Evolutionary conservation across 1,140 invertebrate species (phyloP).

Genomic region (Drosophila ambigua): DNA sequence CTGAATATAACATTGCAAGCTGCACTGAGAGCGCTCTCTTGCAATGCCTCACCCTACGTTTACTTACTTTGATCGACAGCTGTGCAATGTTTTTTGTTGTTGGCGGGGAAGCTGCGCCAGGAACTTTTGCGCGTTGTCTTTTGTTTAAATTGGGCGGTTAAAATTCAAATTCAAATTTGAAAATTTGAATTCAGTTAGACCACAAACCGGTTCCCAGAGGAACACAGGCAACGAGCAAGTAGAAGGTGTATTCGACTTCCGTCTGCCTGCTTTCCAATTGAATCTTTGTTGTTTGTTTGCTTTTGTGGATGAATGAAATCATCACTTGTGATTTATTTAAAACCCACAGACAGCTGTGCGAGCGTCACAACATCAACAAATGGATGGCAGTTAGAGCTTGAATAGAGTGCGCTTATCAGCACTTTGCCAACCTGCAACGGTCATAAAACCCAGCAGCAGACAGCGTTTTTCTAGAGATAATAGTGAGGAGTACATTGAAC

Average conservation of each 20-base stretch:
- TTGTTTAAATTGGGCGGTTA: constrained; percentile 50
- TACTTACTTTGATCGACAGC: constrained; percentile 10
- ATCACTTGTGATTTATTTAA: constrained; percentile 10
- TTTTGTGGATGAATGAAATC: constrained; percentile 14
- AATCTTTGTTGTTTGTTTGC: constrained; percentile 31
- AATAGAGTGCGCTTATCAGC: background rate
- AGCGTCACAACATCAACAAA: too few relatives aligned
- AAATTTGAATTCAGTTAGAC: constrained; percentile 33
- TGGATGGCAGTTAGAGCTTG: too few relatives aligned
- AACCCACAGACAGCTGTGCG: too few relatives aligned
- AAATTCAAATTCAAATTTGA: constrained; percentile 56
- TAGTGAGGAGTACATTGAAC: constrained; percentile 14
- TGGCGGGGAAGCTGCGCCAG: constrained; percentile 45
- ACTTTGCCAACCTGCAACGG: background rate
- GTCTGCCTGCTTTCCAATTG: constrained; percentile 13
- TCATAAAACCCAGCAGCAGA: background rate
- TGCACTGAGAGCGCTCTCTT: too few relatives aligned
- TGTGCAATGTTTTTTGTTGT: constrained; percentile 26
- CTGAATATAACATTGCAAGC: too few relatives aligned
- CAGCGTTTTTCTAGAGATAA: background rate
- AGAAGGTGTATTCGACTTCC: constrained; percentile 6
- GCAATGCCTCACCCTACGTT: too few relatives aligned
- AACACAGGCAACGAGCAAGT: constrained; percentile 1
- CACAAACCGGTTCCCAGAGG: constrained; percentile 32
- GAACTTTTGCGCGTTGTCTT: constrained; percentile 10